Evolutionary conservation across 64 coral and sea anemone species (phyloP).

Genomic region (Stichodactyla helianthus): DNA sequence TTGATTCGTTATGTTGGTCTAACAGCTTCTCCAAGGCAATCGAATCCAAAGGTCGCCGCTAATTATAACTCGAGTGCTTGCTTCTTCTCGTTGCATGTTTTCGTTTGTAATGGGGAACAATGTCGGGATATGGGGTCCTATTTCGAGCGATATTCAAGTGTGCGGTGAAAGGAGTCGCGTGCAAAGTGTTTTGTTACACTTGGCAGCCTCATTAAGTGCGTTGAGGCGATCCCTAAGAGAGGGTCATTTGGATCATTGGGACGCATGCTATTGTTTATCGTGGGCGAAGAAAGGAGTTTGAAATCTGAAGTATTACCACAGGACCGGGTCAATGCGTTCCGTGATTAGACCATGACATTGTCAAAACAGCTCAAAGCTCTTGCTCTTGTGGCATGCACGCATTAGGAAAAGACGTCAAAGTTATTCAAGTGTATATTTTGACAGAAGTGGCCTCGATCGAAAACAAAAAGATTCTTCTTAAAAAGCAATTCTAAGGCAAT

Average conservation of each 20-base stretch:
- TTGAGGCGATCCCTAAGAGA: conserved; percentile 8
- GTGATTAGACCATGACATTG: conserved; percentile 14
- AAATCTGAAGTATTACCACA: conserved; percentile 20
- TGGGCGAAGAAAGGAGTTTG: conserved; percentile 3
- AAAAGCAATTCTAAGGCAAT: neutral
- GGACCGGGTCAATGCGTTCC: conserved; percentile 10
- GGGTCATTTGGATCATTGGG: conserved; percentile 1
- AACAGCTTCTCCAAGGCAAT: conserved; percentile 1
- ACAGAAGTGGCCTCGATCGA: neutral
- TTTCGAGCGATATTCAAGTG: neutral
- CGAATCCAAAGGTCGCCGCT: neutral
- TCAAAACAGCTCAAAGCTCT: conserved; percentile 8
- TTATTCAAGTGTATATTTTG: conserved; percentile 9
- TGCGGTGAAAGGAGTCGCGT: conserved; percentile 14
- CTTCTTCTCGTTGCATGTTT: neutral
- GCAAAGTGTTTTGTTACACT: neutral
- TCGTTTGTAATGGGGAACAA: neutral
- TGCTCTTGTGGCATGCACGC: neutral
- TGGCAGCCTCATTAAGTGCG: conserved; percentile 16
- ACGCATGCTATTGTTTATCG: neutral
- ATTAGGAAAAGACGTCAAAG: conserved; percentile 12
- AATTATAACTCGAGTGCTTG: neutral
- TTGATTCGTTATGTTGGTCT: neutral
- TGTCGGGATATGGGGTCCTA: conserved; percentile 2
- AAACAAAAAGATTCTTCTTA: neutral